These are phyloP conservation scores for Tupaia tana DNA, from an alignment of 2,113 vertebrate genomes.

Conservation along the genomic window DNA sequence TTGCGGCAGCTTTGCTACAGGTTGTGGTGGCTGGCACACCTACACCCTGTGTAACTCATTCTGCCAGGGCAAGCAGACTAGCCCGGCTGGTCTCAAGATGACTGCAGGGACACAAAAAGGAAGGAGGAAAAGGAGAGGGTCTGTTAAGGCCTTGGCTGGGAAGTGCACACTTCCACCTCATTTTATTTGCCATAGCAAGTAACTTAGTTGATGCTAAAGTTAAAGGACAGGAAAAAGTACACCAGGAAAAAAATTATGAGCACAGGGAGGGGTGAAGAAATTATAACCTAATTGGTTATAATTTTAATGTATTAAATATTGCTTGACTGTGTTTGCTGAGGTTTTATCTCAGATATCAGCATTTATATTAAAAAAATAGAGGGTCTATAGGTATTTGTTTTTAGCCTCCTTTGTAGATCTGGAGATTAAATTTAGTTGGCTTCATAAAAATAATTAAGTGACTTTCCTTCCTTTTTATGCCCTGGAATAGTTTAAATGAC, in stretches of 20 bases:
- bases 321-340: background rate
- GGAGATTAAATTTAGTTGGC: background rate
- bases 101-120: background rate
- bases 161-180: background rate
- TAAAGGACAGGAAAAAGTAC: slow-evolving; percentile 11
- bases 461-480: background rate
- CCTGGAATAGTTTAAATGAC: slow-evolving; percentile 33
- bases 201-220: background rate
- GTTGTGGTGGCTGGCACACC: background rate
- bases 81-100: background rate
- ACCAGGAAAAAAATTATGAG: background rate
- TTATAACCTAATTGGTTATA: background rate
- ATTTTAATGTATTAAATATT: slow-evolving; percentile 30
- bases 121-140: background rate
- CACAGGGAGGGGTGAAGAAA: background rate
- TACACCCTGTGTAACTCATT: background rate
- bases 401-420: background rate
- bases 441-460: background rate
- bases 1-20: slow-evolving; percentile 1
- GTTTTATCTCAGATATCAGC: slow-evolving; percentile 42
- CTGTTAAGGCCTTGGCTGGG: background rate
- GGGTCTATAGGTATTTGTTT: background rate
- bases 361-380: background rate
- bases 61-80: background rate
- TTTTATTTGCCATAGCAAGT: background rate